Evolutionary conservation across 2,888 invertebrate species (phyloP).

Genomic region (Agrochola lota): DNA sequence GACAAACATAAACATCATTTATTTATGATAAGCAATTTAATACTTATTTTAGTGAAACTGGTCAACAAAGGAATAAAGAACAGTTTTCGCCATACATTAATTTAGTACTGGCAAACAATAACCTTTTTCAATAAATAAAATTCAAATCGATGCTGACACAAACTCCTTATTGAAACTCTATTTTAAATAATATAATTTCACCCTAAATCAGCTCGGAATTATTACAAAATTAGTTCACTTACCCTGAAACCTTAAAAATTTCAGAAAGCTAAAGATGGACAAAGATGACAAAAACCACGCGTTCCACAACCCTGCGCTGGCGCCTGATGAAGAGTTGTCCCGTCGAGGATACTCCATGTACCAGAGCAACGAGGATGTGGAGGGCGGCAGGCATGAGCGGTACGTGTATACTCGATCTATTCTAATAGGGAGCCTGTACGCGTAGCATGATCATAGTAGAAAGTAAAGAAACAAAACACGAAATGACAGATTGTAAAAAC

Average conservation of each 20-base stretch:
- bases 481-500: neutral
- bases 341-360: constrained; percentile 91
- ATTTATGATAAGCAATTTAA: no score
- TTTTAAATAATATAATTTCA: neutral
- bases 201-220: neutral
- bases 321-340: constrained; percentile 90
- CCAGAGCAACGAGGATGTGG: constrained; percentile 83
- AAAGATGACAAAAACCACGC: constrained; percentile 83
- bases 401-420: constrained; percentile 61
- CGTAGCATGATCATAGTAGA: neutral
- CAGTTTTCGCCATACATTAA: no score
- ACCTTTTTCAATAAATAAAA: no score
- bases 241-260: constrained; percentile 34
- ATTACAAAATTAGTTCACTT: neutral
- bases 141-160: no score
- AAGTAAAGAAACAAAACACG: neutral
- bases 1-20: no score
- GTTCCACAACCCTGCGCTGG: constrained; percentile 89
- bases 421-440: neutral
- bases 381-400: constrained; percentile 83
- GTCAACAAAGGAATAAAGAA: no score
- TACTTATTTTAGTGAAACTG: no score
- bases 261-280: constrained; percentile 84
- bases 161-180: no score
- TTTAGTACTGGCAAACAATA: no score